Evolutionary conservation across 2,113 vertebrate species (phyloP), one percentile per base, ranked within the genome.

Genomic region (Channa maculata): DNA sequence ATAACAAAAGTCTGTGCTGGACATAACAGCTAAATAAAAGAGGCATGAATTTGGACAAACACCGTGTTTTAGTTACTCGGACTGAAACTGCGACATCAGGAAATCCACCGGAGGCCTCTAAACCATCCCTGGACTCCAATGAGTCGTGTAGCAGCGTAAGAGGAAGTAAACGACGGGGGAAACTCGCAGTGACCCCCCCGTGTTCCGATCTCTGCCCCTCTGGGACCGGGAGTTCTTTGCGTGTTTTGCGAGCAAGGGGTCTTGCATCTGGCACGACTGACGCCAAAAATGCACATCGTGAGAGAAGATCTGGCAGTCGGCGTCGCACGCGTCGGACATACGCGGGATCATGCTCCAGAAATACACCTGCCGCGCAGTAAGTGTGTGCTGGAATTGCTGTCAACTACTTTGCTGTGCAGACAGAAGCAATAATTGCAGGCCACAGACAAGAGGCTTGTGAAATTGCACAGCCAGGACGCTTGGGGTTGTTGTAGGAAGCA

Each of bases 101-200:
- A 43, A 57, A 64, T 38, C 41, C 48, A 5, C 33, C 12, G 59
- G 62, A 77, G 49, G 79, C 82, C 86, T 36, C 58, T 0, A 46
- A 65, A 2, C 0, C 65, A 55, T 59, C 86, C 79, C 2, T 70
- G 83, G 73, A 58, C 58, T 83, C 65, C 24, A 51, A 7, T 87
- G 72, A 67, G 9, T 10, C 7, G 11, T 13, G 52, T 12, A 48
- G 34, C 38, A 9, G 71, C 36, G 83, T 43, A 61, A 70, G 62
- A 43, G 53, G 57, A 45, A 39, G 72, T 3, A 61, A 12, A 48
- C 51, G 66, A 39, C 72, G 45, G 5, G 1, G 9, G 41, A 41
- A 11, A n/a, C 5, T 51, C n/a, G 15, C 52, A 3, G 60, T 13
- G 36, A 33, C 50, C 52, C 5, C 51, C 7, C 8, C 5, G 14